Conservation (phyloP, 2,113 vertebrate species). For the Carlito syrichta region DNA sequence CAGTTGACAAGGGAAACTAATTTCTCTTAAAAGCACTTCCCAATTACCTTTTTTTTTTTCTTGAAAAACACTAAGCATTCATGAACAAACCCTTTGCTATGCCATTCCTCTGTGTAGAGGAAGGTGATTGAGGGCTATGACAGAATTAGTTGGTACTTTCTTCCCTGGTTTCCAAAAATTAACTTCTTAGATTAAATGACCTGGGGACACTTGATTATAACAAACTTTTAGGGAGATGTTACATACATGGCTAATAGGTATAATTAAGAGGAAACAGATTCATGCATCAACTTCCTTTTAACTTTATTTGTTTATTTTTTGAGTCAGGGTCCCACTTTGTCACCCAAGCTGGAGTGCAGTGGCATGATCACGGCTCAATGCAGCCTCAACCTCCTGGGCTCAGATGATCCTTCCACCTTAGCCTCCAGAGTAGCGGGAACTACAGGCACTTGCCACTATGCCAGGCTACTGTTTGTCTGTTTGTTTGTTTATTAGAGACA, state of each 20-base stretch:
- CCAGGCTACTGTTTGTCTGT: too few species aligned
- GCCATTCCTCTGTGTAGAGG: background rate
- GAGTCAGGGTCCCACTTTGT: too few species aligned
- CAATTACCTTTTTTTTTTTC: slow-evolving; percentile 59
- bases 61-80: slow-evolving; percentile 35
- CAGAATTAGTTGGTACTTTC: background rate
- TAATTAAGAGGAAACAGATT: background rate
- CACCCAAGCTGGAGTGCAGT: too few species aligned
- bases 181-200: background rate
- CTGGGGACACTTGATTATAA: background rate
- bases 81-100: background rate
- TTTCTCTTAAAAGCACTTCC: slow-evolving; percentile 75
- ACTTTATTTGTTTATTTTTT: too few species aligned
- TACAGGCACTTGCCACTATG: too few species aligned
- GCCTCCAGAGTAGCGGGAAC: too few species aligned
- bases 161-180: background rate
- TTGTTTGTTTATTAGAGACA: too few species aligned
- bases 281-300: background rate
- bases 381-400: too few species aligned
- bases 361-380: too few species aligned
- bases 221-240: background rate
- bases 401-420: too few species aligned
- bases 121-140: background rate
- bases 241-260: background rate
- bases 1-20: slow-evolving; percentile 76